Evolutionary conservation across 2,888 invertebrate genomes (phyloP).

Genomic region (Panorpa germanica): DNA sequence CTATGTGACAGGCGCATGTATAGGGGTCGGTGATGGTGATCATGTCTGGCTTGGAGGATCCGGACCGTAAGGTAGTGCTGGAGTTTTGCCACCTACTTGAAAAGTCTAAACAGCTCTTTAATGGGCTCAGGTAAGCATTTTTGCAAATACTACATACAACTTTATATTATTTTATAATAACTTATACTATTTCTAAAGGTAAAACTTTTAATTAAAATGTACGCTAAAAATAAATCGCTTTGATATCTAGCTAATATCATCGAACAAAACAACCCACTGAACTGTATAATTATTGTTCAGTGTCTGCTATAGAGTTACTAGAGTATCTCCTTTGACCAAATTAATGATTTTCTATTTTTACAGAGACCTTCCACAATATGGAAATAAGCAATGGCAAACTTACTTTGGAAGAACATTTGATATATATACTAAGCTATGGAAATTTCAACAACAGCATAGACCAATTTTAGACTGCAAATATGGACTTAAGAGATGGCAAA

Average conservation of each 20-base stretch:
- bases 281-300: too few relatives aligned
- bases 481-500: constrained; percentile 93
- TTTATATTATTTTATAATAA: constrained; percentile 4
- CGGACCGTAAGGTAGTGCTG: constrained; percentile 79
- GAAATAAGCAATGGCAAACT: constrained; percentile 89
- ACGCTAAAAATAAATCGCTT: too few relatives aligned
- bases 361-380: constrained; percentile 66
- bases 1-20: too few relatives aligned
- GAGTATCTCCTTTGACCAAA: constrained; percentile 5
- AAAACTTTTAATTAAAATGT: too few relatives aligned
- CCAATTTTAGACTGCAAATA: constrained; percentile 80
- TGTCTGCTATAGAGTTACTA: too few relatives aligned
- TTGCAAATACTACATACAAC: neutral
- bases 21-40: too few relatives aligned
- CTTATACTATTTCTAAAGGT: too few relatives aligned
- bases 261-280: too few relatives aligned
- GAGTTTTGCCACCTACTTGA: constrained; percentile 93
- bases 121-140: constrained; percentile 61
- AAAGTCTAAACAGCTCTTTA: constrained; percentile 93
- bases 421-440: constrained; percentile 94
- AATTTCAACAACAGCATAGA: constrained; percentile 93
- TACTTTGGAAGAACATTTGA: constrained; percentile 95
- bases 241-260: too few relatives aligned
- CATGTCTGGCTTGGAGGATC: constrained; percentile 67
- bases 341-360: constrained; percentile 16